A percentile compares a stretch with the other conserved stretches of the same genome.
Conservation (phyloP, 2,888 invertebrate genomes). For the Cephus pulcher region DNA sequence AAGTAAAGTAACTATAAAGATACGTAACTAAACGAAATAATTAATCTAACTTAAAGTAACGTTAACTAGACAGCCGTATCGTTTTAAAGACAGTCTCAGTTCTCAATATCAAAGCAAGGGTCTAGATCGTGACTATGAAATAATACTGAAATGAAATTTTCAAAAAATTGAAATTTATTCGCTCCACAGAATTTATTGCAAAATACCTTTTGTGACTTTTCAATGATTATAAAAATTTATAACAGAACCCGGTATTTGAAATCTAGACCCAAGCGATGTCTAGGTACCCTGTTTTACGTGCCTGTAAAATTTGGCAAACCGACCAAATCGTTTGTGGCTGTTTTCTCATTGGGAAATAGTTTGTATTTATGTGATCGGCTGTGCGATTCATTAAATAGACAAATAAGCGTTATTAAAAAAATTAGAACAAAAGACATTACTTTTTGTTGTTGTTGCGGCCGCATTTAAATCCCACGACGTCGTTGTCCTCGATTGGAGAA, state of each 20-base stretch:
- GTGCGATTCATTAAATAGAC: not conserved
- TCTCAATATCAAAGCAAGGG: constrained; percentile 12
- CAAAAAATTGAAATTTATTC: not conserved
- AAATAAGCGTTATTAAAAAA: constrained; percentile 1
- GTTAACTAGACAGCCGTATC: constrained; percentile 18
- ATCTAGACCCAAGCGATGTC: not conserved
- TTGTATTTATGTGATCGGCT: not conserved
- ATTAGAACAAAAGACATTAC: constrained; percentile 24
- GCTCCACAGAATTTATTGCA: not conserved
- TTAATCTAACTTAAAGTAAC: constrained; percentile 8
- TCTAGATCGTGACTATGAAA: not conserved
- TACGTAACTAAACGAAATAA: not conserved
- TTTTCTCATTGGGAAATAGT: not conserved
- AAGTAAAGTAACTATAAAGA: constrained; percentile 7
- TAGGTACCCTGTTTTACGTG: constrained; percentile 3
- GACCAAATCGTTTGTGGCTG: constrained; percentile 7
- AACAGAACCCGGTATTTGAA: not conserved
- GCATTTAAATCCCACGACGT: constrained; percentile 43
- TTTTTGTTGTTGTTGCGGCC: constrained; percentile 19
- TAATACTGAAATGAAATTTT: not conserved
- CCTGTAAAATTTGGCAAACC: constrained; percentile 4
- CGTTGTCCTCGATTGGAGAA: constrained; percentile 38
- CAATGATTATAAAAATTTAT: not conserved
- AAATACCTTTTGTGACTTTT: not conserved
- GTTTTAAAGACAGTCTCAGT: constrained; percentile 21